phyloP scores from a whole-genome alignment of 2,113 vertebrate species.

The Mionectes macconnelli region DNA sequence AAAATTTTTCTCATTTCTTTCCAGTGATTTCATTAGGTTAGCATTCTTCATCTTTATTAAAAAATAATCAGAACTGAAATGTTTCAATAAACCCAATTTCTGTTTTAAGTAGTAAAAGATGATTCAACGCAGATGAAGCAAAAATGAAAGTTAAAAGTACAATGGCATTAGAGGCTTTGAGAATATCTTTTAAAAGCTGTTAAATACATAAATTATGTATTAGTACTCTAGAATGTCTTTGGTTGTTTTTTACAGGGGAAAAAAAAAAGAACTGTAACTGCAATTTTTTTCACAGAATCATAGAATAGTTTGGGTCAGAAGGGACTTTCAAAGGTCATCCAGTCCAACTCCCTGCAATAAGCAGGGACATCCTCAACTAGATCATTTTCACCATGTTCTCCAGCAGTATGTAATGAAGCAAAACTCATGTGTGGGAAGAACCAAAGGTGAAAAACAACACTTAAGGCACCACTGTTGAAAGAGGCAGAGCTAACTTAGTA shows the following conservation, averaged over 20 bases:
- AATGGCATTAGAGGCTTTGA: constrained; percentile 11
- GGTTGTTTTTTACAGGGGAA: not conserved
- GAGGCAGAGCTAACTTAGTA: not conserved
- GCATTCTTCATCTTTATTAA: constrained; percentile 70
- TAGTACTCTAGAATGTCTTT: not conserved
- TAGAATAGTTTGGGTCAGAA: not conserved
- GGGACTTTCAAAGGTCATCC: not conserved
- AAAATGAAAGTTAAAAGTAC: constrained; percentile 60
- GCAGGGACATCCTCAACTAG: not conserved
- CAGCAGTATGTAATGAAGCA: not conserved
- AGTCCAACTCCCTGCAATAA: not conserved
- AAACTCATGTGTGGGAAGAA: not conserved
- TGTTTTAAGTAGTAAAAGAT: constrained; percentile 56
- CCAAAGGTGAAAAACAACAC: not conserved
- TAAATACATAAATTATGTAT: constrained; percentile 26
- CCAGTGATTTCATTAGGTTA: constrained; percentile 62
- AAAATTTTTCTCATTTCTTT: constrained; percentile 57
- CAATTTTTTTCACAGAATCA: not conserved
- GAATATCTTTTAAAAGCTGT: constrained; percentile 27
- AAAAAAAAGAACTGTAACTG: not conserved
- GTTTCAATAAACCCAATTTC: constrained; percentile 66
- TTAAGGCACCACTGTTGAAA: not conserved
- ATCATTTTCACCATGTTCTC: not conserved
- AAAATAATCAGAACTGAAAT: constrained; percentile 66
- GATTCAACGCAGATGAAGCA: constrained; percentile 49